Conservation (phyloP, 2,888 invertebrate species). For the Chymomyza fuscimana region DNA sequence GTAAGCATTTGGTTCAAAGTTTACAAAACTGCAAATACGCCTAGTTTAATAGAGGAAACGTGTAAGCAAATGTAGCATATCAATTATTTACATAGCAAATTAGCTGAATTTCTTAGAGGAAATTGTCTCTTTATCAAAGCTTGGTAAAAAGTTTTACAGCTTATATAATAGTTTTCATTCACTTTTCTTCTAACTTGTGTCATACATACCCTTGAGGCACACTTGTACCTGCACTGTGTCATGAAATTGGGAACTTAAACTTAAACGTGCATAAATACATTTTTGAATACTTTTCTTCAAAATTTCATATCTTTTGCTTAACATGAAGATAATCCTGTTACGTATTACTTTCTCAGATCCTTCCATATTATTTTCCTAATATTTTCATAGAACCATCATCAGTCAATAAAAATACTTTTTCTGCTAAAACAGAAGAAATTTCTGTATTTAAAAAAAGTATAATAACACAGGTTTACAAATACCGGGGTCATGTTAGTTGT, state of each 20-base stretch:
- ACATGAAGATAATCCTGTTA: too few species aligned
- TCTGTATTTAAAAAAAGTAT: too few species aligned
- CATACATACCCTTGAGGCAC: background rate
- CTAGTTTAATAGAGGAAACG: background rate
- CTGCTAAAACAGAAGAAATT: too few species aligned
- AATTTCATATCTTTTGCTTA: too few species aligned
- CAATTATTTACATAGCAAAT: constrained; percentile 5
- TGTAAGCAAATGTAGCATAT: background rate
- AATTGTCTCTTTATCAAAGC: background rate
- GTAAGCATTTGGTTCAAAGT: background rate
- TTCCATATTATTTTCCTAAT: too few species aligned
- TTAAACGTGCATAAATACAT: too few species aligned
- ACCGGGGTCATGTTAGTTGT: too few species aligned
- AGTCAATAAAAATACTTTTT: too few species aligned
- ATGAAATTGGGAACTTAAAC: background rate
- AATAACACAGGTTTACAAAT: too few species aligned
- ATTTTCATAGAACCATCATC: too few species aligned
- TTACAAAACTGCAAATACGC: background rate
- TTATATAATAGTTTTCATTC: background rate
- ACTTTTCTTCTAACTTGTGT: background rate
- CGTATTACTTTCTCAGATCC: too few species aligned
- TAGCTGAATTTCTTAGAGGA: background rate
- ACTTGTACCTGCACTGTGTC: background rate
- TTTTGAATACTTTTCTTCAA: too few species aligned
- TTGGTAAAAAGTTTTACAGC: background rate